phyloP scores from a whole-genome alignment of 2,113 vertebrate species.

The Epinephelus lanceolatus region DNA sequence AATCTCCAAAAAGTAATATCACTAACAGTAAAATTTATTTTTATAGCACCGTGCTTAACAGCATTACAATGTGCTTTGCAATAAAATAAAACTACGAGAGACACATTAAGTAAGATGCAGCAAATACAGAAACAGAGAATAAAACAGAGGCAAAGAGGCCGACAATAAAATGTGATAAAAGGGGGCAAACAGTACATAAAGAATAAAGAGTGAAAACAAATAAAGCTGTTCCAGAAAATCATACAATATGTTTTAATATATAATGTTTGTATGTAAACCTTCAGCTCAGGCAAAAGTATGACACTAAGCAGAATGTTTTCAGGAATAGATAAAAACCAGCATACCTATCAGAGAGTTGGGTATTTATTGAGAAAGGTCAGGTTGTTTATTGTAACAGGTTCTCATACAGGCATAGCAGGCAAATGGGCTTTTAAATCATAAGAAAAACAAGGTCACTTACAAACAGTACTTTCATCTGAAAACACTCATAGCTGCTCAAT shows the following conservation, averaged over 20 bases:
- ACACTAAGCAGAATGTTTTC: neutral
- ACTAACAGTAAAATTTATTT: slow-evolving; percentile 3
- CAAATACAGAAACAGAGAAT: slow-evolving; percentile 1
- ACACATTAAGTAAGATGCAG: slow-evolving; percentile 14
- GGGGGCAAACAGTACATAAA: neutral
- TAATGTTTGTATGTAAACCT: neutral
- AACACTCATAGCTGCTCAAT: slow-evolving; percentile 28
- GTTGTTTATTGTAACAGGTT: slow-evolving; percentile 17
- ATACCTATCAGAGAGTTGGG: neutral
- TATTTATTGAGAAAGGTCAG: slow-evolving; percentile 30
- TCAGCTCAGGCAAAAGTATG: neutral
- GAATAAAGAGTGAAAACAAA: neutral
- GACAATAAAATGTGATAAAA: slow-evolving; percentile 1
- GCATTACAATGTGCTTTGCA: neutral
- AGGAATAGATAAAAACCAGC: neutral
- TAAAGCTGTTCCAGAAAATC: neutral
- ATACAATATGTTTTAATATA: neutral
- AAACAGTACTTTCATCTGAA: neutral
- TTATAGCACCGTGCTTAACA: slow-evolving; percentile 14
- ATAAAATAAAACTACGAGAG: slow-evolving; percentile 19
- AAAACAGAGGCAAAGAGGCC: slow-evolving; percentile 13
- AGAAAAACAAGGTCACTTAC: slow-evolving; percentile 39
- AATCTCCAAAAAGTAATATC: slow-evolving; percentile 9
- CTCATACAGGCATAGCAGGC: neutral
- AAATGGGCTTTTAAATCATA: slow-evolving; percentile 33